These are phyloP conservation scores for Diarsia brunnea DNA, from an alignment of 2,888 invertebrate species.

Conservation along the genomic window DNA sequence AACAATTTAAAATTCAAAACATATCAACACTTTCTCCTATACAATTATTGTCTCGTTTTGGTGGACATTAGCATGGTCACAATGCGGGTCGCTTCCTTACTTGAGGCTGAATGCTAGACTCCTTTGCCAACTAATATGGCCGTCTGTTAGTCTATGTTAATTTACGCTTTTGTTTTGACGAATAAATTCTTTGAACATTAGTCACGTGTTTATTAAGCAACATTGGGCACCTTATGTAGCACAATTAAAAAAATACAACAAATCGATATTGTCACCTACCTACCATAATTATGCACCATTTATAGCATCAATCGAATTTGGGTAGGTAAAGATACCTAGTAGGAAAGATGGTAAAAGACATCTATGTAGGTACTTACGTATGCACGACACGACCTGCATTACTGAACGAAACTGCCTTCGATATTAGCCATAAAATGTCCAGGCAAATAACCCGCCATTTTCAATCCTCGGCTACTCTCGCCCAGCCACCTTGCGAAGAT, in stretches of 20 bases:
- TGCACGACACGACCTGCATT: neutral
- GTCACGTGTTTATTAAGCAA: neutral
- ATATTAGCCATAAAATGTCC: neutral
- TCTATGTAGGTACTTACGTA: neutral
- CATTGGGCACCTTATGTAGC: too few relatives aligned
- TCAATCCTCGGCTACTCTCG: neutral
- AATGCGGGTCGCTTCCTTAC: conserved; percentile 62
- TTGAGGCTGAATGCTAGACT: conserved; percentile 48
- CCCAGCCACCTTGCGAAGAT: neutral
- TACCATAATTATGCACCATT: neutral
- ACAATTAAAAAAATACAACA: neutral
- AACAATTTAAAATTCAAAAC: conserved; percentile 67
- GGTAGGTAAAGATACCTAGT: too few relatives aligned
- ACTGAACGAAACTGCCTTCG: neutral
- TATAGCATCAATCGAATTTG: neutral
- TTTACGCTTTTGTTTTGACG: conserved; percentile 57
- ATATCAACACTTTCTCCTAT: conserved; percentile 75
- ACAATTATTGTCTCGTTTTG: conserved; percentile 68
- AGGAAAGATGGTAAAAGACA: neutral
- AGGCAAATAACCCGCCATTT: neutral
- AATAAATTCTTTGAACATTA: conserved; percentile 38
- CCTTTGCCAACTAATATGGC: conserved; percentile 57
- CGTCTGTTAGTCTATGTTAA: conserved; percentile 48
- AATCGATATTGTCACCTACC: neutral
- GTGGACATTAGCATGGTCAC: conserved; percentile 61